These are phyloP conservation scores for Tragelaphus scriptus DNA, from an alignment of 2,113 vertebrate species.

Conservation along the genomic window DNA sequence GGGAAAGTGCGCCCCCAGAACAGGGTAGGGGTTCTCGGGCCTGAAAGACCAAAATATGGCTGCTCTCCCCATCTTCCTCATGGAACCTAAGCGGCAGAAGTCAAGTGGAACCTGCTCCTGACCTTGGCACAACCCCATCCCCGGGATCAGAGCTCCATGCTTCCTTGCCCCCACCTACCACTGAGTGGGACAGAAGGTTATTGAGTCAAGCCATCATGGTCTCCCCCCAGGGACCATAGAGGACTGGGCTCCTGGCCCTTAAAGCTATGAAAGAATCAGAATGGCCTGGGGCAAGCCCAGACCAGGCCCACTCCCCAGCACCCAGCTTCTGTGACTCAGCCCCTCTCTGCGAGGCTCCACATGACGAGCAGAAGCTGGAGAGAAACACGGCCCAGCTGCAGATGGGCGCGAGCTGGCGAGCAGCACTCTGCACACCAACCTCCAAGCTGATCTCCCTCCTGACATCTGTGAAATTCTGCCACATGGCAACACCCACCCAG, in stretches of 20 bases:
- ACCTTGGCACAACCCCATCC: not conserved
- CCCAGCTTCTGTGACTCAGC: constrained; percentile 28
- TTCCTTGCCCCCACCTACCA: not conserved
- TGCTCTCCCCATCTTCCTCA: not conserved
- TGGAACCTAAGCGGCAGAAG: not conserved
- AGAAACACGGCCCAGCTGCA: constrained; percentile 62
- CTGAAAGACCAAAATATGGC: not conserved
- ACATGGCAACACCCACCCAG: constrained; percentile 68
- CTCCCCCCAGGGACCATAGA: not conserved
- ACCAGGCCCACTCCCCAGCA: not conserved
- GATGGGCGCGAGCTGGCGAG: constrained; percentile 56
- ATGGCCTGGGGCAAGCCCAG: not conserved
- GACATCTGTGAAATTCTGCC: constrained; percentile 73
- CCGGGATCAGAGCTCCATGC: not conserved
- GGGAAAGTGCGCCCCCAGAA: not conserved
- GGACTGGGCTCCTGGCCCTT: not conserved
- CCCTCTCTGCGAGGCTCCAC: not conserved
- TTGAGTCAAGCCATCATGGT: not conserved
- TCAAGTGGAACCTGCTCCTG: not conserved
- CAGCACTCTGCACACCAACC: constrained; percentile 52
- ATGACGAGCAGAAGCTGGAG: constrained; percentile 48
- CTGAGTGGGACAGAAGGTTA: not conserved
- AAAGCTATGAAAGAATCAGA: not conserved
- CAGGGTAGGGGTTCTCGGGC: not conserved
- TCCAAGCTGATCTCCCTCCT: constrained; percentile 51